These are phyloP conservation scores for Pogoniulus pusillus DNA, from an alignment of 2,797 vertebrate species.

Conservation along the genomic window DNA sequence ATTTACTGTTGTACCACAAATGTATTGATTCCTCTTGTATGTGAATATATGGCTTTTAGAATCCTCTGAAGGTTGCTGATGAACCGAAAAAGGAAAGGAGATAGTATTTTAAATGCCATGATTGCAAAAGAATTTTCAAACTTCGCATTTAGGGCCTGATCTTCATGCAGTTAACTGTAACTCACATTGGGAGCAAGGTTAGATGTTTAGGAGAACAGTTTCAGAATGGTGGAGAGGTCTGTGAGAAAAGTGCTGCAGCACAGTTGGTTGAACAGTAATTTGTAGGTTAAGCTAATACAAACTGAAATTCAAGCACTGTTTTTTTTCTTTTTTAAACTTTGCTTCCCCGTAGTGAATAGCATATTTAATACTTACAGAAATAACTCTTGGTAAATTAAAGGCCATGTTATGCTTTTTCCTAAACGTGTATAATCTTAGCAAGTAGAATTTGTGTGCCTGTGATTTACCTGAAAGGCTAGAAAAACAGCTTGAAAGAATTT, in stretches of 20 bases:
- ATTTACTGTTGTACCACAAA: background rate
- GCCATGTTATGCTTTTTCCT: background rate
- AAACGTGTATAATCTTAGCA: background rate
- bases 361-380: background rate
- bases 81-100: background rate
- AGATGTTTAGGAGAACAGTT: background rate
- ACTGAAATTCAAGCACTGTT: background rate
- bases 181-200: background rate
- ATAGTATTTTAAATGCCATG: background rate
- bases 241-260: background rate
- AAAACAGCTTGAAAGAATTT: constrained; percentile 29
- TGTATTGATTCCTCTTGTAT: background rate
- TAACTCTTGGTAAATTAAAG: background rate
- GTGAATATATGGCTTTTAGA: background rate
- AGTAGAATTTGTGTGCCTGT: background rate
- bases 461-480: constrained; percentile 37
- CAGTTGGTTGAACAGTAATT: background rate
- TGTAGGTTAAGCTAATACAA: background rate
- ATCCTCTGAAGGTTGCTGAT: background rate
- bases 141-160: background rate
- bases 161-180: background rate
- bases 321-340: background rate
- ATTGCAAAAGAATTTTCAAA: background rate
- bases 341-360: background rate
- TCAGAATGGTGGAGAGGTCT: background rate